Base-by-base conservation (phyloP, 2,113 vertebrate species). In the Eublepharis macularius region DNA sequence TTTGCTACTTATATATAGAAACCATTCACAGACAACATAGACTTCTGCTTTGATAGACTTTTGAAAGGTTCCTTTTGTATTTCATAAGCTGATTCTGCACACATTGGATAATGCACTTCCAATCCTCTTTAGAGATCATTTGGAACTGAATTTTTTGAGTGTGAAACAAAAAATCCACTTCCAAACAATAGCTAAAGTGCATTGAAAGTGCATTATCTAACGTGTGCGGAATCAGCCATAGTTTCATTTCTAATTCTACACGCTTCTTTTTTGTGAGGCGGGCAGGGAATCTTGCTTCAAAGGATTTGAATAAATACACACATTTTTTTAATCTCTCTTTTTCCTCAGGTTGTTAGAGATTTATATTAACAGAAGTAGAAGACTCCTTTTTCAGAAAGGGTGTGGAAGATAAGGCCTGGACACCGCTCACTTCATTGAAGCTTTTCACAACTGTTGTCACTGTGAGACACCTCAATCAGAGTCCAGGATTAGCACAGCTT, bases 341-440 rank as follows among this genome's bases (percentile, higher is more conserved):
- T 77, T 78, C 73, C 65, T 92, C 87, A 87, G 70, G 89, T 89
- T 69, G 76, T 43, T 6, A 17, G 39, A 54, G 49, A 90, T 51
- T 90, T 79, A 86, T 87, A 75, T 73, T 1, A 77, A 82, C 83
- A 39, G 81, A 78, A 90, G 89, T 47, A 86, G 54, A 83, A 81
- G 82, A 66, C 1, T 0, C 24, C 26, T 82, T 84, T 54, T 85
- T 90, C 63, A 6, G 83, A 74, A 45, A 75, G 54, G 34, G 4
- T n/a, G 39, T 45, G 76, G 60, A 72, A 80, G 36, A 29, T 54
- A 45, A 86, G 82, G 74, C 43, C 24, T 82, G 85, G 36, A 26
- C 8, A 76, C 41, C 60, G 7, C 21, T 14, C 49, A 36, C 85
- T 89, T 82, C 41, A 2, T 17, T 51, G 6, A 41, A 41, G 16